These are phyloP conservation scores for Atlantisia rogersi DNA, from an alignment of 2,113 vertebrate species.

Conservation along the genomic window DNA sequence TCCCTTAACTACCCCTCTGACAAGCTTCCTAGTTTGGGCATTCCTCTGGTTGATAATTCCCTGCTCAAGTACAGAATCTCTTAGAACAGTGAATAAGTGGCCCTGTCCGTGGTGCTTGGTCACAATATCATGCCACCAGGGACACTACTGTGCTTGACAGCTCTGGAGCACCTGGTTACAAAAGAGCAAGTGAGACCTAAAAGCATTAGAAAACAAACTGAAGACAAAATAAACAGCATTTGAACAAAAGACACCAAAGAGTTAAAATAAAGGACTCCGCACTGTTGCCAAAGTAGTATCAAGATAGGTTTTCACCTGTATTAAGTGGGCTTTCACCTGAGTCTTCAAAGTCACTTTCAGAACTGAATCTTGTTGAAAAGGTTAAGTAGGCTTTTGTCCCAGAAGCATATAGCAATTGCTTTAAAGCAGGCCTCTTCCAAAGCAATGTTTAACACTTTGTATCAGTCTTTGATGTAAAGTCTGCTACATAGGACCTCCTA, in stretches of 20 bases:
- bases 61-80: not conserved
- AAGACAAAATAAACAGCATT: not conserved
- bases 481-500: not conserved
- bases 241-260: not conserved
- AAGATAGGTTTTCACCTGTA: not conserved
- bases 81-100: rapidly evolving
- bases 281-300: not conserved
- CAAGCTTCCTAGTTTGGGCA: not conserved
- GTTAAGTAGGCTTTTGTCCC: not conserved
- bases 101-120: slow-evolving; percentile 66
- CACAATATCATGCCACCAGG: rapidly evolving
- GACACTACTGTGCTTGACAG: not conserved
- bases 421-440: not conserved
- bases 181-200: not conserved
- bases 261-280: not conserved
- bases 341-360: not conserved
- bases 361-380: not conserved
- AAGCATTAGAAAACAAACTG: not conserved
- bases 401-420: not conserved
- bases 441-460: not conserved
- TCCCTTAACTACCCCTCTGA: not conserved
- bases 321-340: not conserved
- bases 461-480: not conserved
- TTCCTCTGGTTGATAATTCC: not conserved
- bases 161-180: not conserved